Conservation (phyloP, 37 sponge, comb jelly and placozoan genomes). For the Haliclona indistincta region DNA sequence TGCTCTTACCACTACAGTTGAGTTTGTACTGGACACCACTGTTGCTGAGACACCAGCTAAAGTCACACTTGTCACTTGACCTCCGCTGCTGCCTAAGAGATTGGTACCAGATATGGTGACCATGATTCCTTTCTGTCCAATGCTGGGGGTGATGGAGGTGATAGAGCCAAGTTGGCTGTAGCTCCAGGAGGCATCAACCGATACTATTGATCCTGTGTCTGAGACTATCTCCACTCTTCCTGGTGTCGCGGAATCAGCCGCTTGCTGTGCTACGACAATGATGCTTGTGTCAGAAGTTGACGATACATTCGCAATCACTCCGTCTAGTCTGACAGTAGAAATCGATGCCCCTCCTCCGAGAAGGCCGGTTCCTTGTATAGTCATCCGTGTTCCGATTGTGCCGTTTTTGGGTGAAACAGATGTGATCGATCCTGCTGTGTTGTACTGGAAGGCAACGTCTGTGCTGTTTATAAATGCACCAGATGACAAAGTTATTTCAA, state of each 20-base stretch:
- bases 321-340: conserved; percentile 26
- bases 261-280: conserved; percentile 5
- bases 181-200: conserved; percentile 14
- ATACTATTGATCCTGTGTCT: conserved; percentile 53
- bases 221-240: conserved; percentile 37
- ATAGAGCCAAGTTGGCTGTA: conserved; percentile 48
- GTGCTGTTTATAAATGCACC: conserved; percentile 29
- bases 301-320: conserved; percentile 24
- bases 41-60: conserved; percentile 48
- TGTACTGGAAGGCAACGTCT: conserved; percentile 27
- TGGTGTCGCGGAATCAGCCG: neutral
- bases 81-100: conserved; percentile 40
- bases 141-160: conserved; percentile 25
- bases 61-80: conserved; percentile 3
- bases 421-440: conserved; percentile 13
- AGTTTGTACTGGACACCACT: conserved; percentile 13
- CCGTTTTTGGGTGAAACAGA: conserved; percentile 13
- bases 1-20: conserved; percentile 23
- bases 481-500: conserved; percentile 24
- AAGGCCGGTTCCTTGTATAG: conserved; percentile 23
- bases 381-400: conserved; percentile 13
- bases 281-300: conserved; percentile 5
- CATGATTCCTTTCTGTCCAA: conserved; percentile 56
- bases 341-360: conserved; percentile 44
- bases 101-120: conserved; percentile 47